Evolutionary conservation across 2,797 vertebrate genomes (phyloP).

Genomic region (Phylloscopus collybita): DNA sequence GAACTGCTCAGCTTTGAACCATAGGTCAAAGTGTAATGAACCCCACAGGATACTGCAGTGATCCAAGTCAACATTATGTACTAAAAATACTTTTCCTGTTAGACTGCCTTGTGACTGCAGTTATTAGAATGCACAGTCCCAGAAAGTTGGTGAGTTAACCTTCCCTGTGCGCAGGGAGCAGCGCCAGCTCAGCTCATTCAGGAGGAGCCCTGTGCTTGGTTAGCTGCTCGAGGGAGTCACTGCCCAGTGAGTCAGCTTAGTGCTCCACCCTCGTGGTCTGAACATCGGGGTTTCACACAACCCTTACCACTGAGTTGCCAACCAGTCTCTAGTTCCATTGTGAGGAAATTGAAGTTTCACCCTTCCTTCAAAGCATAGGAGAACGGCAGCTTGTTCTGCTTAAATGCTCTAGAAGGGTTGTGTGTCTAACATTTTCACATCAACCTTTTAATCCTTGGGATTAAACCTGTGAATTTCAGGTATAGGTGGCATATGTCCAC

Average conservation of each 20-base stretch:
- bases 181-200: not conserved
- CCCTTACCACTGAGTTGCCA: not conserved
- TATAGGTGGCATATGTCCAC: not conserved
- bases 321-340: not conserved
- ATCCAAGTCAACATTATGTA: not conserved
- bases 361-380: not conserved
- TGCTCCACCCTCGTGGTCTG: not conserved
- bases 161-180: not conserved
- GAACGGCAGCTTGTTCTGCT: not conserved
- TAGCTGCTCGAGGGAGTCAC: not conserved
- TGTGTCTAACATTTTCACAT: not conserved
- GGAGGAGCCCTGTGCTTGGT: not conserved
- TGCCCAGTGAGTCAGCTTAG: not conserved
- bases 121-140: not conserved
- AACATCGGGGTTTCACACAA: not conserved
- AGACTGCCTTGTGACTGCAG: conserved; percentile 16
- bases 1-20: conserved; percentile 14
- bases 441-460: not conserved
- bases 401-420: not conserved
- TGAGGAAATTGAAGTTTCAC: not conserved
- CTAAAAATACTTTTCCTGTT: not conserved
- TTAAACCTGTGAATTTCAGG: not conserved
- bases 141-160: not conserved
- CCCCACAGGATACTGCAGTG: not conserved
- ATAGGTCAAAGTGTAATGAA: conserved; percentile 43